phyloP scores from a whole-genome alignment of 2,888 invertebrate species.

The Drosophila neotestacea region DNA sequence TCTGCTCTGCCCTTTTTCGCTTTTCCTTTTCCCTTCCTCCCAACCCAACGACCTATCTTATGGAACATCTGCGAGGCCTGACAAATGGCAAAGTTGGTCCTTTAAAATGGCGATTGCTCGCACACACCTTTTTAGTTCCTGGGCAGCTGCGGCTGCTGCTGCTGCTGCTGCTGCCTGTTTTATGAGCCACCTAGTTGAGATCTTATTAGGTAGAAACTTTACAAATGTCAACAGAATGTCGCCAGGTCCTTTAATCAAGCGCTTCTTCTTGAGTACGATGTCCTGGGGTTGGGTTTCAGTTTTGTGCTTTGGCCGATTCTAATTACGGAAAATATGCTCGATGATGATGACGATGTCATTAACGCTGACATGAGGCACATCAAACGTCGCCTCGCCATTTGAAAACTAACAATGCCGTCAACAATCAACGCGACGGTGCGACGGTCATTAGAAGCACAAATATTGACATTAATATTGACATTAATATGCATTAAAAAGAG shows the following conservation, averaged over 20 bases:
- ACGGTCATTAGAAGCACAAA: conserved; percentile 80
- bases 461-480: conserved; percentile 84
- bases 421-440: conserved; percentile 23
- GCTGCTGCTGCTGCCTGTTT: conserved; percentile 33
- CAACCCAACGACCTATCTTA: background rate
- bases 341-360: conserved; percentile 60
- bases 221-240: conserved; percentile 73
- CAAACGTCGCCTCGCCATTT: conserved; percentile 52
- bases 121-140: conserved; percentile 30
- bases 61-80: conserved; percentile 29
- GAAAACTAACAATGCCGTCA: conserved; percentile 66
- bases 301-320: conserved; percentile 31
- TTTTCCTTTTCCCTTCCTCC: conserved; percentile 6
- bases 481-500: conserved; percentile 80
- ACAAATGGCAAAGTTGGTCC: conserved; percentile 61
- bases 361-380: conserved; percentile 60
- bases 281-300: conserved; percentile 18
- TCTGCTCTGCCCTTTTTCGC: too few relatives aligned
- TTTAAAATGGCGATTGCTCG: conserved; percentile 28
- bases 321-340: conserved; percentile 60
- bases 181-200: conserved; percentile 53
- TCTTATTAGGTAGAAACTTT: conserved; percentile 66
- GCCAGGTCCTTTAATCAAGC: conserved; percentile 69
- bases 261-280: conserved; percentile 7
- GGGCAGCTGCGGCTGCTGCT: conserved; percentile 38